Evolutionary conservation across 2,888 invertebrate genomes (phyloP).

Genomic region (Mongoloraphidia duomilia): DNA sequence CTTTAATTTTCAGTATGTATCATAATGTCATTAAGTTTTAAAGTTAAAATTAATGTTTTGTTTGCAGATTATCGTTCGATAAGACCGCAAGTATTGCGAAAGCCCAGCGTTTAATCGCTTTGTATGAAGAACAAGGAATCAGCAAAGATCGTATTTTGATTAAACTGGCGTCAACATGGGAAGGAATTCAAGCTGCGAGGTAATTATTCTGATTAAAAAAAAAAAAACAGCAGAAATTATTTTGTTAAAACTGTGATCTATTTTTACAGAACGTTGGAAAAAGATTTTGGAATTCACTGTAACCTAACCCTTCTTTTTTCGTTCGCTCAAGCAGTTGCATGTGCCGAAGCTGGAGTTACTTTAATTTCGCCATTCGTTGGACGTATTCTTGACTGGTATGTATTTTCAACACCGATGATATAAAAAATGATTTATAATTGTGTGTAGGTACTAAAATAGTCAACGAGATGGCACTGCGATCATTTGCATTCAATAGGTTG

Average conservation of each 20-base stretch:
- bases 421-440: not conserved
- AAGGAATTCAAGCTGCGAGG: slow-evolving; percentile 96
- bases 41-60: slow-evolving; percentile 16
- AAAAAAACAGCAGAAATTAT: not conserved
- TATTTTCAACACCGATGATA: slow-evolving; percentile 1
- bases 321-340: slow-evolving; percentile 92
- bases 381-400: slow-evolving; percentile 90
- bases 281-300: slow-evolving; percentile 88
- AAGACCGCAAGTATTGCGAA: slow-evolving; percentile 81
- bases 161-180: slow-evolving; percentile 98
- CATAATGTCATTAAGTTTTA: too few species aligned
- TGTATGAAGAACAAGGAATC: slow-evolving; percentile 84
- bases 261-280: slow-evolving; percentile 64
- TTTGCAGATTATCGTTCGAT: slow-evolving; percentile 78
- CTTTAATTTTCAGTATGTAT: too few species aligned
- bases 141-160: slow-evolving; percentile 87
- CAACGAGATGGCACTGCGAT: not conserved
- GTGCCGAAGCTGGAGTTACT: slow-evolving; percentile 94
- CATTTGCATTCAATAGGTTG: not conserved
- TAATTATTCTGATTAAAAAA: slow-evolving; percentile 28
- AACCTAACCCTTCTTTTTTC: slow-evolving; percentile 95
- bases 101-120: slow-evolving; percentile 71
- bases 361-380: slow-evolving; percentile 99
- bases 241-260: slow-evolving; percentile 1
- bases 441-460: not conserved